A percentile compares a stretch with the other conserved stretches of the same genome.
phyloP scores from a whole-genome alignment of 1,140 invertebrate species.

The Aleiodes sp. region DNA sequence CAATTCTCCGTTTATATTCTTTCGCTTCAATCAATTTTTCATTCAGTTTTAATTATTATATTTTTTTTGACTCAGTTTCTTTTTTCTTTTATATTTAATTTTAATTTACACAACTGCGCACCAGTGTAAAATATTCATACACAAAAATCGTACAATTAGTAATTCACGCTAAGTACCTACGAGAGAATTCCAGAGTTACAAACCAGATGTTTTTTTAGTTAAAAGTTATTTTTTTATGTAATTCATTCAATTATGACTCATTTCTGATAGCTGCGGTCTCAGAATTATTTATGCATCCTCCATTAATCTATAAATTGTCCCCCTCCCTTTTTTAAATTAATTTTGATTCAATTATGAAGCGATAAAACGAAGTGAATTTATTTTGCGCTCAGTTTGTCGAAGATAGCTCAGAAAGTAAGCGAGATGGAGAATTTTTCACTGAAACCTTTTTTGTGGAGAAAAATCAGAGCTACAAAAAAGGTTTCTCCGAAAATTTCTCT shows the following conservation, averaged over 20 bases:
- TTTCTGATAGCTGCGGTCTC: slow-evolving; percentile 47
- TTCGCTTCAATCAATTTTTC: neutral
- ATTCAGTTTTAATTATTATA: neutral
- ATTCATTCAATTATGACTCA: neutral
- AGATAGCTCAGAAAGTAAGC: too few relatives aligned
- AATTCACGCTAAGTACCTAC: slow-evolving; percentile 48
- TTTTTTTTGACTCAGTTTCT: slow-evolving; percentile 17
- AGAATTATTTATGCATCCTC: slow-evolving; percentile 42
- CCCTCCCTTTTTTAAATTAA: too few relatives aligned
- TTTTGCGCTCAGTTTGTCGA: too few relatives aligned
- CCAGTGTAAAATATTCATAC: slow-evolving; percentile 55
- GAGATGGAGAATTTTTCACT: too few relatives aligned
- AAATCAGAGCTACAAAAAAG: too few relatives aligned
- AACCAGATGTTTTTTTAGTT: slow-evolving; percentile 39
- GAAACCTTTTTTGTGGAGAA: too few relatives aligned
- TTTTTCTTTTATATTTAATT: neutral
- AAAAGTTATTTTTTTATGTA: neutral
- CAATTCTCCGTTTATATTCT: slow-evolving; percentile 9
- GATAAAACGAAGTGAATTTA: too few relatives aligned
- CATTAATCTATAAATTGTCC: too few relatives aligned
- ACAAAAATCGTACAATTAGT: slow-evolving; percentile 45
- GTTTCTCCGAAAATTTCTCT: too few relatives aligned
- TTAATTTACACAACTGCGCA: slow-evolving; percentile 49
- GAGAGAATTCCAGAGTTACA: slow-evolving; percentile 48
- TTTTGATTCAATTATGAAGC: too few relatives aligned